These are phyloP conservation scores for Ictalurus furcatus DNA, from an alignment of 2,113 vertebrate genomes.

Conservation along the genomic window DNA sequence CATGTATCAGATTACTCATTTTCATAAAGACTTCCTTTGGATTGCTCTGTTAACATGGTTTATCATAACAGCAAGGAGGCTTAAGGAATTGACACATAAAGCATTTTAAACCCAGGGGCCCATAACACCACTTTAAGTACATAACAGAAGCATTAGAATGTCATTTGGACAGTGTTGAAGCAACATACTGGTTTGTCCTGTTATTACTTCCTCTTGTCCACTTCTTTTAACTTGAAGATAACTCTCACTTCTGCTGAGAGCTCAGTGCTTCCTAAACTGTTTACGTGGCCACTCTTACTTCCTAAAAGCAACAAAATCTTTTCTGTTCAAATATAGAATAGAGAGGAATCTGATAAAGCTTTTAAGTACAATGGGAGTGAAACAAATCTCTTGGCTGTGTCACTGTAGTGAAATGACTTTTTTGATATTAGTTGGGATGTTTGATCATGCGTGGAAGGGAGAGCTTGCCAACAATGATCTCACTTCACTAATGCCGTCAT, in stretches of 20 bases:
- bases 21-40: not conserved
- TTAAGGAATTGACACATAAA: not conserved
- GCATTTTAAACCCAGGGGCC: not conserved
- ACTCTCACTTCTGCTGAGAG: slow-evolving; percentile 50
- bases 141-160: not conserved
- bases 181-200: slow-evolving; percentile 1
- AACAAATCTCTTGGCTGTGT: not conserved
- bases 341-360: not conserved
- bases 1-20: not conserved
- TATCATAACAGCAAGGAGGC: not conserved
- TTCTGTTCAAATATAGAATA: slow-evolving; percentile 1
- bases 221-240: slow-evolving; percentile 10
- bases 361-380: not conserved
- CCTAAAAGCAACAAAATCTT: not conserved
- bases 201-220: slow-evolving; percentile 44
- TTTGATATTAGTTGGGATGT: slow-evolving; percentile 39
- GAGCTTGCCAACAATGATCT: slow-evolving; percentile 27
- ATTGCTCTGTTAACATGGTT: not conserved
- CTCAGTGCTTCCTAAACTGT: slow-evolving; percentile 16
- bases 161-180: slow-evolving; percentile 1
- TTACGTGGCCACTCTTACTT: slow-evolving; percentile 1
- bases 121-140: not conserved
- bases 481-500: slow-evolving; percentile 15
- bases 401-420: slow-evolving; percentile 25
- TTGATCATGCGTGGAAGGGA: slow-evolving; percentile 18